Conservation (phyloP, 2,797 vertebrate genomes). For the Macropus fuliginosus region DNA sequence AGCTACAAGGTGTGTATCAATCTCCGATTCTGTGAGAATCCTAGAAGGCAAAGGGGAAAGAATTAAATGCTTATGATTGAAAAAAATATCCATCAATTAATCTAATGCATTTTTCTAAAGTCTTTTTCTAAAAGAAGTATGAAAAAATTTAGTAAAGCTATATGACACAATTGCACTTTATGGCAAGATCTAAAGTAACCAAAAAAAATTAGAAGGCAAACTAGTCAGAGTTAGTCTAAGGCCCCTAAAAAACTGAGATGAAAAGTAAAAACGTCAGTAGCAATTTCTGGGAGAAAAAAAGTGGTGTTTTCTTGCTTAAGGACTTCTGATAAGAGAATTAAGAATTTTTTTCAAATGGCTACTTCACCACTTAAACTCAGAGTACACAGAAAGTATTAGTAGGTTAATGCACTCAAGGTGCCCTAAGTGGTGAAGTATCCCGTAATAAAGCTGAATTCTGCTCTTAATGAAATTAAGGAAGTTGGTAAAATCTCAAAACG, state of each 20-base stretch:
- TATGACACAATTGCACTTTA: background rate
- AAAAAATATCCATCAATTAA: background rate
- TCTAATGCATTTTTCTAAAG: background rate
- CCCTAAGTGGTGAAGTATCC: background rate
- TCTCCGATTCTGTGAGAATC: conserved; percentile 95
- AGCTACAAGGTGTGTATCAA: conserved; percentile 94
- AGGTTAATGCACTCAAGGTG: background rate
- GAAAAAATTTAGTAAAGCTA: background rate
- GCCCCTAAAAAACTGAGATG: background rate
- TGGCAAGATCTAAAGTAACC: background rate
- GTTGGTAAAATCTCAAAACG: background rate
- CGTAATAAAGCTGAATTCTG: background rate
- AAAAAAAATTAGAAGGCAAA: background rate
- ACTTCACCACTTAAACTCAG: background rate
- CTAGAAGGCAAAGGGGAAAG: conserved; percentile 84
- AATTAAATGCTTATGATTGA: conserved; percentile 15
- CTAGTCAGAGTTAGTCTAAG: background rate
- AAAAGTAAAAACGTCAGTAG: background rate
- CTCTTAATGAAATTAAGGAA: background rate
- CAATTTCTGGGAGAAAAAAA: background rate
- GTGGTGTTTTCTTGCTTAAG: background rate
- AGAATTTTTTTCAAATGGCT: background rate
- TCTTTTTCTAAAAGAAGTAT: background rate
- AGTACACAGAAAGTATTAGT: background rate
- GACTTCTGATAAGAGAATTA: background rate